Evolutionary conservation across 2,113 vertebrate species (phyloP).

Genomic region (Myodes glareolus): DNA sequence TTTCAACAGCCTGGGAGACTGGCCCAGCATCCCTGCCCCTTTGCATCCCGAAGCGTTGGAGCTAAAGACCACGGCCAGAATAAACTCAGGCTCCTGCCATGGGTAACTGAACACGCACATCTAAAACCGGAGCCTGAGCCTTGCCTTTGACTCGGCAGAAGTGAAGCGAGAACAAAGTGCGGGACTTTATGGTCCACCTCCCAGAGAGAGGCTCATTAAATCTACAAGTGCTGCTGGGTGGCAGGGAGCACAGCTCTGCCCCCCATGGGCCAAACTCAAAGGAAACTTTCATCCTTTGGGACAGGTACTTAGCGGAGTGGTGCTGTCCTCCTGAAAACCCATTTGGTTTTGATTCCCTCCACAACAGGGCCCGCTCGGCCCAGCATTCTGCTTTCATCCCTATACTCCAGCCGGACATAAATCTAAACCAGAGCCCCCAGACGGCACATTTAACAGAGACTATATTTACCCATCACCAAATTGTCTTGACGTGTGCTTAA

Average conservation of each 20-base stretch:
- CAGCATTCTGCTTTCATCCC: slow-evolving; percentile 65
- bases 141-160: background rate
- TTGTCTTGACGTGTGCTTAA: slow-evolving; percentile 82
- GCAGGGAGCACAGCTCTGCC: slow-evolving; percentile 8
- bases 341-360: slow-evolving; percentile 79
- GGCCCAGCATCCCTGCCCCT: background rate
- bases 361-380: slow-evolving; percentile 52
- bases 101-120: background rate
- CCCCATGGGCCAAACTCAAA: slow-evolving; percentile 57
- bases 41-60: background rate
- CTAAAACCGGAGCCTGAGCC: background rate
- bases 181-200: slow-evolving; percentile 17
- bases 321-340: slow-evolving; percentile 52
- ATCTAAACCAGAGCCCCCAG: slow-evolving; percentile 80
- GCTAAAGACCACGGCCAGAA: background rate
- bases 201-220: slow-evolving; percentile 64
- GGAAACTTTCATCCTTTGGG: slow-evolving; percentile 40
- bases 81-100: background rate
- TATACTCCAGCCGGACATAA: slow-evolving; percentile 69
- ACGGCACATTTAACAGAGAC: slow-evolving; percentile 74
- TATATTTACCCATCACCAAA: slow-evolving; percentile 83
- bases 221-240: slow-evolving; percentile 13
- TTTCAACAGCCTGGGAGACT: background rate
- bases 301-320: slow-evolving; percentile 66
- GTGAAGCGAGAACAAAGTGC: background rate